Conservation (phyloP, 2,888 invertebrate species). For the Malacosoma neustria region DNA sequence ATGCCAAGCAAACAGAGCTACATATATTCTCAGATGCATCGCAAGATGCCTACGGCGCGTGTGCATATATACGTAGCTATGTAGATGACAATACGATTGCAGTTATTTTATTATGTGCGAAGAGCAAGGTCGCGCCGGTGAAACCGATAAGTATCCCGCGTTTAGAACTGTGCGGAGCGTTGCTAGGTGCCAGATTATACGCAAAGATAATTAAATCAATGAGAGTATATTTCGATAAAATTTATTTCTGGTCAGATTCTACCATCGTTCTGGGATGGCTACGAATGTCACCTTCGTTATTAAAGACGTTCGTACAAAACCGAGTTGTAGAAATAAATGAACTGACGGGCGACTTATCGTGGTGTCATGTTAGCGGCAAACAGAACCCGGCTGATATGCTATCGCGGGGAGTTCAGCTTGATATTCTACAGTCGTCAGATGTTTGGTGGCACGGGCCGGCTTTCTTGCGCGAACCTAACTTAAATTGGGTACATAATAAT, state of each 20-base stretch:
- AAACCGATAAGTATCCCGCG: not conserved
- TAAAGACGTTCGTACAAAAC: not conserved
- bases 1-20: no score
- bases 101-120: not conserved
- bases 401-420: not conserved
- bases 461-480: no score
- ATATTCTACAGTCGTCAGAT: not conserved
- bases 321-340: not conserved
- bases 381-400: not conserved
- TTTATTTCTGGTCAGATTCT: not conserved
- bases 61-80: no score
- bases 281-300: not conserved
- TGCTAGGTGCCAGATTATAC: not conserved
- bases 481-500: no score
- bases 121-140: not conserved
- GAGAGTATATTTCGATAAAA: not conserved
- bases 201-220: no score
- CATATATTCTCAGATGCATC: no score
- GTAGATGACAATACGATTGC: no score
- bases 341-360: not conserved
- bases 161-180: no score
- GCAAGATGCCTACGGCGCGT: no score
- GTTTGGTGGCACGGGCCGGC: not conserved
- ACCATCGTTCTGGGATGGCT: not conserved
- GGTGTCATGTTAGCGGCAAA: not conserved